Percentiles rank a stretch among this genome's conserved stretches.
phyloP scores from a whole-genome alignment of 1,140 invertebrate genomes.

The Pissodes strobi region DNA sequence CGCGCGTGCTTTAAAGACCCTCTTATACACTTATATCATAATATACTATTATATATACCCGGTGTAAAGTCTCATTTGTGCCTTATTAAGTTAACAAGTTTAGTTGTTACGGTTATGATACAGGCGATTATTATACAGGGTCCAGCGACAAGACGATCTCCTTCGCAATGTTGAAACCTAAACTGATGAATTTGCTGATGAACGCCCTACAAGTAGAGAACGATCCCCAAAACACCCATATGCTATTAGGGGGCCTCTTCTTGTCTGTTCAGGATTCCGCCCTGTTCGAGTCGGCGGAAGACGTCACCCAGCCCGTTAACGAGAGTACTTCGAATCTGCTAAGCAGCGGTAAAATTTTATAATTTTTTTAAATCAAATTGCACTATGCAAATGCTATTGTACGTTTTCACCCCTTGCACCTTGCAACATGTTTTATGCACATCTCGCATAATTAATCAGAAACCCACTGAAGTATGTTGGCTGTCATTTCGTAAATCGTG shows the following conservation, averaged over 20 bases:
- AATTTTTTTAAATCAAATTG: too few relatives aligned
- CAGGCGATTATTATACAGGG: too few relatives aligned
- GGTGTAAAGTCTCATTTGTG: too few relatives aligned
- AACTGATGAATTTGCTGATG: conserved; percentile 83
- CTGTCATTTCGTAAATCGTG: too few relatives aligned
- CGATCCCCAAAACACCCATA: conserved; percentile 87
- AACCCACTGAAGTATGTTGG: background rate
- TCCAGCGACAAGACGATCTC: conserved; percentile 59
- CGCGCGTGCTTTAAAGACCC: too few relatives aligned
- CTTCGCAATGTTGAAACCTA: conserved; percentile 79
- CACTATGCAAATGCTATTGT: background rate
- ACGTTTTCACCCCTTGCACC: background rate
- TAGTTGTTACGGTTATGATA: too few relatives aligned
- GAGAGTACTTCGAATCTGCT: conserved; percentile 68
- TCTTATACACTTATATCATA: too few relatives aligned
- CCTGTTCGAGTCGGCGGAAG: conserved; percentile 73
- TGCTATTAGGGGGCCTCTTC: conserved; percentile 81
- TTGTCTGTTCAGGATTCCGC: conserved; percentile 83
- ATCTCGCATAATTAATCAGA: background rate
- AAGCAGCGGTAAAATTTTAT: conserved; percentile 66
- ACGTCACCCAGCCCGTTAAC: conserved; percentile 61
- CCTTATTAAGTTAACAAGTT: too few relatives aligned
- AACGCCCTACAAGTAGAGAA: conserved; percentile 84
- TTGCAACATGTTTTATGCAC: background rate
- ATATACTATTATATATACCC: too few relatives aligned